Conservation (phyloP, 2,113 vertebrate species). For the Scytalopus superciliaris region DNA sequence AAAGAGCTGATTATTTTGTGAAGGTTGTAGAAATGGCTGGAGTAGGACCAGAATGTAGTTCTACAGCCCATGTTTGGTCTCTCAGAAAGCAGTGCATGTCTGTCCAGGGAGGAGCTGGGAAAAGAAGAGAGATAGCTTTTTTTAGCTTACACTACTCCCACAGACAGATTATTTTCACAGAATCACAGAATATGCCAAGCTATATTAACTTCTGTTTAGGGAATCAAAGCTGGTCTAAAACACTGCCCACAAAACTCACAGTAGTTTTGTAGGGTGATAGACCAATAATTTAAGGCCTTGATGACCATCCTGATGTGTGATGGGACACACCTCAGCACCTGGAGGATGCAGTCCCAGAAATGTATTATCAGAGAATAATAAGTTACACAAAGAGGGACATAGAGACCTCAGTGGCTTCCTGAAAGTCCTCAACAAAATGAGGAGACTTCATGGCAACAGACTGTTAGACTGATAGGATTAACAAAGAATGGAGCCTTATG, state of each 20-base stretch:
- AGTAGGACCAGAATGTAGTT: background rate
- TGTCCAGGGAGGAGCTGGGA: fast-evolving
- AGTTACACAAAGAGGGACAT: too few species aligned
- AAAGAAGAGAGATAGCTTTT: background rate
- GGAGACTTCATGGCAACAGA: too few species aligned
- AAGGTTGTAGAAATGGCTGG: background rate
- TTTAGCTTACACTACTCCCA: background rate
- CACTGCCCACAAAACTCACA: background rate
- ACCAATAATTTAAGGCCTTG: too few species aligned
- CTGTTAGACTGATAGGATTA: too few species aligned
- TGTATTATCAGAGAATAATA: too few species aligned
- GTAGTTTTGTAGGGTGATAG: too few species aligned
- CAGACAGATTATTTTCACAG: background rate
- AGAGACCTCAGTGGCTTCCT: too few species aligned
- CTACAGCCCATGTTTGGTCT: background rate
- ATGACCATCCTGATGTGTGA: too few species aligned
- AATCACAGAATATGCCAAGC: background rate
- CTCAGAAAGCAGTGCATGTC: background rate
- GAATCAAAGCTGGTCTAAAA: background rate
- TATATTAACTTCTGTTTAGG: background rate
- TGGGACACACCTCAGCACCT: too few species aligned
- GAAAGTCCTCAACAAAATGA: too few species aligned
- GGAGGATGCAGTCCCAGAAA: too few species aligned
- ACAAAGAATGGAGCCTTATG: too few species aligned
- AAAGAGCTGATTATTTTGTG: background rate